Evolutionary conservation across 2,113 vertebrate species (phyloP).

Genomic region (Eurypyga helias): DNA sequence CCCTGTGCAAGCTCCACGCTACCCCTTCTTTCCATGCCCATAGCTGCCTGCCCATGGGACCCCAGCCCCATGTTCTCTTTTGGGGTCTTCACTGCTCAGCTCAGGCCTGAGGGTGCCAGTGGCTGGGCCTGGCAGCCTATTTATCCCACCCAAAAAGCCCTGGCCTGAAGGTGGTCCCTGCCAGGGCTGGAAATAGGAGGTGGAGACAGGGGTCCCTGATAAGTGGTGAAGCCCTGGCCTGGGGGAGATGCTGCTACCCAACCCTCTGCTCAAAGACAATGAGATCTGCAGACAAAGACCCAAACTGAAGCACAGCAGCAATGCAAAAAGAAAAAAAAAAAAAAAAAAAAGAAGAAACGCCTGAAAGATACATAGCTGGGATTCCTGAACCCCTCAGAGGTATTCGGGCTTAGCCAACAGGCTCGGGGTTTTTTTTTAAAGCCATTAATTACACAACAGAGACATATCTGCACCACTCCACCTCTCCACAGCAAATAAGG

Average conservation of each 20-base stretch:
- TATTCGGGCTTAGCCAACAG: constrained; percentile 69
- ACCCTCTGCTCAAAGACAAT: background rate
- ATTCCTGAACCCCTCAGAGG: constrained; percentile 73
- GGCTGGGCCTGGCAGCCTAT: background rate
- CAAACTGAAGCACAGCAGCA: background rate
- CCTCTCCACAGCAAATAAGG: background rate
- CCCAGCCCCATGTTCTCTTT: background rate
- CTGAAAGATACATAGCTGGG: constrained; percentile 73
- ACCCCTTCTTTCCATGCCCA: background rate
- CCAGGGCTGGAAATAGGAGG: background rate
- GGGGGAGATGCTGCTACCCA: background rate
- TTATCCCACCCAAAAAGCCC: background rate
- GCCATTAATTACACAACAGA: constrained; percentile 71
- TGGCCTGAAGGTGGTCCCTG: fast-evolving
- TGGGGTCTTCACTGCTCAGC: background rate
- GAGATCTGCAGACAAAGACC: constrained; percentile 30
- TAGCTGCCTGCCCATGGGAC: background rate
- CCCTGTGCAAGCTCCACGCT: fast-evolving
- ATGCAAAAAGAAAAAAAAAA: background rate
- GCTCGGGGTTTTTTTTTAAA: constrained; percentile 10
- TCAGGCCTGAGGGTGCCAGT: background rate
- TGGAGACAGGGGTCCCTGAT: background rate
- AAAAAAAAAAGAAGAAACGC: constrained; percentile 20
- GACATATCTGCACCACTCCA: constrained; percentile 48
- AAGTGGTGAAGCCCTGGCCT: background rate